Base-by-base conservation (phyloP, 2,888 invertebrate genomes). In the Augiades crinisus region DNA sequence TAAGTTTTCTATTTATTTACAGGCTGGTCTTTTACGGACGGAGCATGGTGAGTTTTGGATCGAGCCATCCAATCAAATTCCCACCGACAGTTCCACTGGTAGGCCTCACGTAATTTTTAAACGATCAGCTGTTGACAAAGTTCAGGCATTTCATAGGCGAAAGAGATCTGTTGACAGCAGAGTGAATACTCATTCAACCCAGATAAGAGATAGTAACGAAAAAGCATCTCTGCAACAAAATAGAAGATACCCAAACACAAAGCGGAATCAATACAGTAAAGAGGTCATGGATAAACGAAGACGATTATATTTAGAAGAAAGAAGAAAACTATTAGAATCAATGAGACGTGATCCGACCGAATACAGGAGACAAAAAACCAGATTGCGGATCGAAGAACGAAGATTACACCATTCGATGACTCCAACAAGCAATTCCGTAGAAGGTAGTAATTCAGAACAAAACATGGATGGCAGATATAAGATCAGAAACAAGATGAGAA, bases 31-130 rank as follows among this genome's bases (percentile, higher is more conserved):
- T 67, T 91, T 95, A 56, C 90, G 92, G 67, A 93, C 93, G 12
- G 91, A 92, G 61, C 83, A 91, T 56, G 93, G 92, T 56, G 94
- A 93, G 74, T 94, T 92, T 78, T 94, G 92, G 84, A 92, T 95
- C 58, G 95, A 95, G 76, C 95, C 95, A 27, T 91, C 92, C 22
- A 91, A 92, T 65, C 89, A 92, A 75, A 78, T 88, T 57, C 61
- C 77, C 45, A 66, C 67, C 56, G 79, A 77, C 62, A 72, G 58
- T 53, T 77, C 67, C 34, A 68, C 75, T 57, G 78, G 76, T 46
- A 92, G 94, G 75, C 91, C 92, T 52, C 94, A 94, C 70, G 90
- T 94, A 37, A 89, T 94, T 53, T 94, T 92, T 67, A 93, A 92
- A 75, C 87, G 94, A 71, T 92, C 93, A 36, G 92, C 93, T 8